Evolutionary conservation across 2,113 vertebrate species (phyloP).

Genomic region (Hippocampus abdominalis): DNA sequence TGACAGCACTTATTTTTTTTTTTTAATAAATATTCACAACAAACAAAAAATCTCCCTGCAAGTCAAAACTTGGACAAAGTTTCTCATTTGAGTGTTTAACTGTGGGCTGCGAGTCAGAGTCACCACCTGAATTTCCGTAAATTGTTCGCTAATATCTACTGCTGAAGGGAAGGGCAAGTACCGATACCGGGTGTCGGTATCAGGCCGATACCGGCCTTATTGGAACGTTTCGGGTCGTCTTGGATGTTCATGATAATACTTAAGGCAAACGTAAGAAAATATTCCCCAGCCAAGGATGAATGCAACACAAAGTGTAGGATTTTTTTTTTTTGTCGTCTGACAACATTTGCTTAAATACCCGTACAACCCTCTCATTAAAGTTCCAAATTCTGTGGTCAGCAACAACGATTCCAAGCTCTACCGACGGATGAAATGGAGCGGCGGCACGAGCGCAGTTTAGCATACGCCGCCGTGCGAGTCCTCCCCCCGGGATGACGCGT

Average conservation of each 20-base stretch:
- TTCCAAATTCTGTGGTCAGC: not conserved
- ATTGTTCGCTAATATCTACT: too few relatives aligned
- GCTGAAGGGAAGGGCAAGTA: too few relatives aligned
- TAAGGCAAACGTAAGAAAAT: not conserved
- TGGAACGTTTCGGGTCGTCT: too few relatives aligned
- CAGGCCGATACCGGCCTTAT: too few relatives aligned
- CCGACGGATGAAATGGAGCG: not conserved
- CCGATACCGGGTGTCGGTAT: too few relatives aligned
- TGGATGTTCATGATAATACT: too few relatives aligned
- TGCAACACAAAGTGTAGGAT: not conserved
- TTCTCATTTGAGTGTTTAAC: too few relatives aligned
- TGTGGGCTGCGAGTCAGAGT: too few relatives aligned
- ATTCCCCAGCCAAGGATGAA: not conserved
- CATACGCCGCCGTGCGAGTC: not conserved
- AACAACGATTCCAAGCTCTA: not conserved
- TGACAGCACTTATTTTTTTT: not conserved
- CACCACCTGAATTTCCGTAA: too few relatives aligned
- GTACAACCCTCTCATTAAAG: not conserved
- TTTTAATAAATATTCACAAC: not conserved
- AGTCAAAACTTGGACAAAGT: too few relatives aligned
- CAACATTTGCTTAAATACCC: too few relatives aligned
- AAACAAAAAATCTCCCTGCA: not conserved
- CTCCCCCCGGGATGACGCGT: constrained; percentile 13
- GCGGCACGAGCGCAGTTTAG: not conserved
- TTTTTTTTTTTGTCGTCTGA: not conserved